Base-by-base conservation (phyloP, 2,113 vertebrate genomes). In the Cromileptes altivelis region DNA sequence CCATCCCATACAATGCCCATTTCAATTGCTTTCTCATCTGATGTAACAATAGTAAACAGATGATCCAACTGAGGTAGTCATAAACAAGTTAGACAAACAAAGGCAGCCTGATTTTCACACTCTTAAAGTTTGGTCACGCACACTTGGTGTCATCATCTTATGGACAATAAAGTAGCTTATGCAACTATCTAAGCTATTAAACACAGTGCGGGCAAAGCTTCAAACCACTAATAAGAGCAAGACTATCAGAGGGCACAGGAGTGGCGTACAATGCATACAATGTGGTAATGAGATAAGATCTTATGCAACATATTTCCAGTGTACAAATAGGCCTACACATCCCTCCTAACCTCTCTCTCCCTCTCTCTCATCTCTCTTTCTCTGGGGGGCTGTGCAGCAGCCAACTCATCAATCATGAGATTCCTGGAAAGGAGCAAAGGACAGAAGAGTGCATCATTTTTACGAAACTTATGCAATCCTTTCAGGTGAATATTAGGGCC, bases 301-400 rank as follows among this genome's bases (percentile, higher is more conserved):
- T 91, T 91, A 90, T 56, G 89, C 52, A 92, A 92, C 81, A 72
- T 12, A 61, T 75, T 87, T 91, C 74, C 84, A 88, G 50, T 50
- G 61, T 70, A 67, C 50, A 79, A 75, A 87, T 9, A 61, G 25
- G 40, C 23, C n/a, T 18, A 72, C 47, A 23, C 40, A 21, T 81
- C 78, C 65, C 65, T 57, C 75, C 13, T 19, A 10, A 10, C 68
- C 14, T 56, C 49, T 65, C 17, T 80, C 6, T 74, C 10, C 49
- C 18, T 37, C 60, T 37, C 3, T 27, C 63, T 14, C 15, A 50
- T 69, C 42, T 21, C 19, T 75, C 75, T 58, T 13, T 72, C 13
- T 80, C 13, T 53, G 7, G 70, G 13, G 4, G 50, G 53, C 37
- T 52, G 30, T 70, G 62, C 10, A 27, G 53, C 49, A 18, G 60